A percentile compares a stretch with the other conserved stretches of the same genome.
Evolutionary conservation across 1,140 invertebrate species (phyloP).

Genomic region (Geopemphigus sp.): DNA sequence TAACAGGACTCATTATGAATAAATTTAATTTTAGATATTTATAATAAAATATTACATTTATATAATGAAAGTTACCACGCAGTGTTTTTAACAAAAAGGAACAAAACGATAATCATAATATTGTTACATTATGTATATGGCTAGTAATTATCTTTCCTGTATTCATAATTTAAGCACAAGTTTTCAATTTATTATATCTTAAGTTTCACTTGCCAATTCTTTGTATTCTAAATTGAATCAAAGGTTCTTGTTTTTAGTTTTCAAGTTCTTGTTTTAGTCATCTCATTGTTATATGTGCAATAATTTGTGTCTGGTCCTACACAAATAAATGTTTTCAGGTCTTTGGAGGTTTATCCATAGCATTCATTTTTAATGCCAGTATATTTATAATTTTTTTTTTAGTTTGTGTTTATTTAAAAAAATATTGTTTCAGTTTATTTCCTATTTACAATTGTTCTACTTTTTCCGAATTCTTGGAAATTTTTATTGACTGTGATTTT

Average conservation of each 20-base stretch:
- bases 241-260: neutral
- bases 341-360: neutral
- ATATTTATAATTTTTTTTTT: neutral
- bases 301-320: constrained; percentile 3
- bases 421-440: neutral
- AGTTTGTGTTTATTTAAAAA: constrained; percentile 1
- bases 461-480: constrained; percentile 35
- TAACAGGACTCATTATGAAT: neutral
- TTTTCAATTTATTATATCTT: neutral
- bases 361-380: neutral
- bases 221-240: neutral
- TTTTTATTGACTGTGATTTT: constrained; percentile 48
- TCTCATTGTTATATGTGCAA: constrained; percentile 7
- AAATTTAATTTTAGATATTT: constrained; percentile 28
- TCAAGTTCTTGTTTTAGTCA: neutral
- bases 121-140: constrained; percentile 21
- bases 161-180: neutral
- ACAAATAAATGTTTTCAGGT: neutral
- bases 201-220: constrained; percentile 20
- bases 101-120: constrained; percentile 44
- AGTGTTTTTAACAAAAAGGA: constrained; percentile 29
- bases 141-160: neutral
- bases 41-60: constrained; percentile 18
- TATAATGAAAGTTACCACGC: constrained; percentile 42
- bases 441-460: neutral